Evolutionary conservation across 2,113 vertebrate genomes (phyloP).

Genomic region (Oncorhynchus nerka): DNA sequence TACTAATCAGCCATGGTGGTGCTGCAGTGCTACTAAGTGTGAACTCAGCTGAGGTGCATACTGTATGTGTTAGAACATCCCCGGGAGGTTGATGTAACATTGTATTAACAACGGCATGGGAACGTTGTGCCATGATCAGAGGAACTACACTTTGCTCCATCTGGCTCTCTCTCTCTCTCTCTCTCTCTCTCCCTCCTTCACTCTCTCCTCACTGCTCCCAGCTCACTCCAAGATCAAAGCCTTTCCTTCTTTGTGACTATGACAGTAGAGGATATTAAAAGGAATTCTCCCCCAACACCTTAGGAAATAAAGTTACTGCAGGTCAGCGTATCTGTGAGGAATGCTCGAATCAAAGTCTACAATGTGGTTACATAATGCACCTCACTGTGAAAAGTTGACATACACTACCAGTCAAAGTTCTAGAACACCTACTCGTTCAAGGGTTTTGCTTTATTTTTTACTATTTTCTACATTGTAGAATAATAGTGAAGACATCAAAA

Average conservation of each 20-base stretch:
- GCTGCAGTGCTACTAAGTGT: not conserved
- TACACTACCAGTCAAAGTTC: too few species aligned
- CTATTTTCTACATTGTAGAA: too few species aligned
- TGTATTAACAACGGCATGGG: conserved; percentile 6
- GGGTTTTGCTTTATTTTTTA: too few species aligned
- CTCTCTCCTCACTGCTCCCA: conserved; percentile 25
- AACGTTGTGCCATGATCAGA: not conserved
- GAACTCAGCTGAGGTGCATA: not conserved
- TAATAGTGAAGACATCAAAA: too few species aligned
- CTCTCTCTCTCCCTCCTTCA: not conserved
- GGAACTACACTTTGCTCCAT: not conserved
- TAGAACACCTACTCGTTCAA: too few species aligned
- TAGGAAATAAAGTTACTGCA: conserved; percentile 1
- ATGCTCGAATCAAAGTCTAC: conserved; percentile 26
- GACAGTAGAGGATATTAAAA: conserved; percentile 19
- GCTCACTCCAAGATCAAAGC: conserved; percentile 60
- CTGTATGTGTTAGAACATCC: not conserved
- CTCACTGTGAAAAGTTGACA: conserved; percentile 33
- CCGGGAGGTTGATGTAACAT: conserved; percentile 18
- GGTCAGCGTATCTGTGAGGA: conserved; percentile 36
- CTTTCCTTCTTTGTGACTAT: conserved; percentile 47
- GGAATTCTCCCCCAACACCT: conserved; percentile 19
- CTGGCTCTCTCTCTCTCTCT: not conserved
- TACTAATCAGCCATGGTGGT: not conserved
- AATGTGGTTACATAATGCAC: conserved; percentile 36